A percentile compares a stretch with the other conserved stretches of the same genome.
These are phyloP conservation scores for Gnathonemus echidnorhynchus DNA, from an alignment of 2,113 vertebrate species.

Conservation along the genomic window DNA sequence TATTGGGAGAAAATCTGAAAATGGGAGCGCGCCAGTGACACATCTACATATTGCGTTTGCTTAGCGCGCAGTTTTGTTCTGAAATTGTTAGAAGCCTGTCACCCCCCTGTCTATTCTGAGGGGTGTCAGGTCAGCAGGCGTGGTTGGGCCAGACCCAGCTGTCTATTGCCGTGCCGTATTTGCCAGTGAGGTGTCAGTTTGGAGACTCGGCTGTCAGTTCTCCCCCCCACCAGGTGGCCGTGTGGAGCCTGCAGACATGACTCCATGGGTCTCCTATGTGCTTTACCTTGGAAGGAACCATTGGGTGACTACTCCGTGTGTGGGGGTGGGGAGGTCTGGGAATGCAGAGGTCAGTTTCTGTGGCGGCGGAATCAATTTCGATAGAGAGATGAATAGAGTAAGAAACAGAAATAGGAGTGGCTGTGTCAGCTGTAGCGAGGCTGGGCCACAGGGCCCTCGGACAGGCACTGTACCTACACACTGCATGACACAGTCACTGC, in stretches of 20 bases:
- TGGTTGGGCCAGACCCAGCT: not conserved
- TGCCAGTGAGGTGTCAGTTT: not conserved
- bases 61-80: not conserved
- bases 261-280: not conserved
- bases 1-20: not conserved
- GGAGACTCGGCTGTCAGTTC: not conserved
- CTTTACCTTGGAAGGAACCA: not conserved
- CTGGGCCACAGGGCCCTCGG: not conserved
- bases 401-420: not conserved
- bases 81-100: not conserved
- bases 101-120: not conserved
- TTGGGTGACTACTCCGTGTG: not conserved
- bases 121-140: not conserved
- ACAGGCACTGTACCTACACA: not conserved
- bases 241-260: not conserved
- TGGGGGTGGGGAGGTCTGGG: not conserved
- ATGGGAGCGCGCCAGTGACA: not conserved
- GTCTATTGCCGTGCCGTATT: not conserved
- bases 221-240: not conserved
- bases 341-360: not conserved
- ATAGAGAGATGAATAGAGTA: constrained; percentile 1
- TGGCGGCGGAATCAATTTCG: constrained; percentile 2
- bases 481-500: not conserved
- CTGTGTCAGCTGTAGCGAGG: not conserved
- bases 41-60: not conserved